phyloP scores from a whole-genome alignment of 2,797 vertebrate species.

The Poeciliopsis infans region DNA sequence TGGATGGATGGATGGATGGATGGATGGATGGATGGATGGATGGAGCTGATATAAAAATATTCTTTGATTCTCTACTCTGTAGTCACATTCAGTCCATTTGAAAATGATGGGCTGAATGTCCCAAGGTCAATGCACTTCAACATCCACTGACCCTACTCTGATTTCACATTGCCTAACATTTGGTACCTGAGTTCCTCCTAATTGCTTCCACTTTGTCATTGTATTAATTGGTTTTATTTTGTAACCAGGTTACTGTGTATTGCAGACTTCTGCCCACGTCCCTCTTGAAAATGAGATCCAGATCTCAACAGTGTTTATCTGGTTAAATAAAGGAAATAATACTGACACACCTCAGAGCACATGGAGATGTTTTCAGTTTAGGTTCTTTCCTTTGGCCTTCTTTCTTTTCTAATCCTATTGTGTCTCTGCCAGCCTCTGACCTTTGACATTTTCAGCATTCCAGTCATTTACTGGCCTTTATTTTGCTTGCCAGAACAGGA shows the following conservation, averaged over 20 bases:
- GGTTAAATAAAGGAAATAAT: background rate
- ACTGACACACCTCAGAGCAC: slow-evolving; percentile 36
- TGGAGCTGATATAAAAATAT: background rate
- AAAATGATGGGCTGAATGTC: background rate
- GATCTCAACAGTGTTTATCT: too few relatives aligned
- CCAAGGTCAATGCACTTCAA: too few relatives aligned
- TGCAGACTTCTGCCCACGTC: too few relatives aligned
- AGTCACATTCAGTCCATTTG: slow-evolving; percentile 28
- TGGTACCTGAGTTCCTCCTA: too few relatives aligned
- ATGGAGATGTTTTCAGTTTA: slow-evolving; percentile 58
- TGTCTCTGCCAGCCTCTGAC: slow-evolving; percentile 68
- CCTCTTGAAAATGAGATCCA: too few relatives aligned
- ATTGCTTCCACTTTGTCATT: too few relatives aligned
- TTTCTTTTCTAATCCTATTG: slow-evolving; percentile 62
- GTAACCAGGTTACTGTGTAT: too few relatives aligned
- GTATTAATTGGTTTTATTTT: too few relatives aligned
- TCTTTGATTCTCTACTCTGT: slow-evolving; percentile 1
- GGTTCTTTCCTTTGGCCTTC: slow-evolving; percentile 50
- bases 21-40: too few relatives aligned
- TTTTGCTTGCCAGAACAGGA: slow-evolving; percentile 62
- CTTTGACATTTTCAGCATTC: slow-evolving; percentile 75
- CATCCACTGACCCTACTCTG: too few relatives aligned
- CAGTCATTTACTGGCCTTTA: slow-evolving; percentile 72
- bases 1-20: too few relatives aligned
- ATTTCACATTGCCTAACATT: too few relatives aligned